Percentiles rank a stretch among this genome's conserved stretches.
Conservation (phyloP, 2,113 vertebrate species). For the Eubucco bourcierii region DNA sequence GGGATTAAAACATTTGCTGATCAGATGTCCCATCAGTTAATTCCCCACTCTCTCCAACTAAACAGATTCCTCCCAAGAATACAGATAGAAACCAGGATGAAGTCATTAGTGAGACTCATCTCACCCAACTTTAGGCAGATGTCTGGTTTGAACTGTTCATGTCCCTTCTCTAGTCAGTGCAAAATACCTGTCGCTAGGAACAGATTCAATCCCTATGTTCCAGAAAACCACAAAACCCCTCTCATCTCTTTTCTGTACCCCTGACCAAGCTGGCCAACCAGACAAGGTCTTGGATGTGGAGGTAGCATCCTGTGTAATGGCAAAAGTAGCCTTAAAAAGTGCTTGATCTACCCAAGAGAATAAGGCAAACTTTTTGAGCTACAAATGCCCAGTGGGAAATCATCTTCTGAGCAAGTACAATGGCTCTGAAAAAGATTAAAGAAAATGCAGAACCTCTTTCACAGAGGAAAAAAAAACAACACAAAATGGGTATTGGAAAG, state of each 20-base stretch:
- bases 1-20: not conserved
- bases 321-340: not conserved
- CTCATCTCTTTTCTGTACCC: not conserved
- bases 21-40: not conserved
- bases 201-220: not conserved
- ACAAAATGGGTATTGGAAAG: not conserved
- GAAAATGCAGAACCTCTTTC: not conserved
- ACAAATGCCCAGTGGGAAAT: not conserved
- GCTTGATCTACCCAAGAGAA: not conserved
- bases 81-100: not conserved
- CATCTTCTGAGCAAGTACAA: not conserved
- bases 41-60: not conserved
- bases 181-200: not conserved
- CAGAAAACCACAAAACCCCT: not conserved
- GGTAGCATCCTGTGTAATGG: not conserved
- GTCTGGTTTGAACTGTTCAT: not conserved
- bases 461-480: not conserved
- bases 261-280: not conserved
- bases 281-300: not conserved
- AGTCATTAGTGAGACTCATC: not conserved
- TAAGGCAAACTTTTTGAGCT: fast-evolving
- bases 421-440: not conserved
- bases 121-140: not conserved
- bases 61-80: not conserved
- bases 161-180: not conserved